A percentile compares a stretch with the other conserved stretches of the same genome.
These are phyloP conservation scores for Tringa solitaria DNA, from an alignment of 2,113 vertebrate species.

Conservation along the genomic window DNA sequence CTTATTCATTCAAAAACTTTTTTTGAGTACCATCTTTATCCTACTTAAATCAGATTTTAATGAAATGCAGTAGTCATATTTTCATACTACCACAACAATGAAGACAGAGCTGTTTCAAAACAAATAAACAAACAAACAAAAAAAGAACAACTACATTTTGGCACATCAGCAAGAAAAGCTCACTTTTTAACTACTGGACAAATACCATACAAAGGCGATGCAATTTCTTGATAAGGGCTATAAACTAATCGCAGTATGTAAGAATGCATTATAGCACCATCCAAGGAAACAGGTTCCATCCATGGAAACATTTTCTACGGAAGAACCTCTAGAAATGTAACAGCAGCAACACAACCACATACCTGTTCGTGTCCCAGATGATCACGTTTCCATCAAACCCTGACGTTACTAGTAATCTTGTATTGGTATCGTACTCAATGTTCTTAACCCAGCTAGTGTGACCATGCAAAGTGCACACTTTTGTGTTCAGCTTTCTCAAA, in stretches of 20 bases:
- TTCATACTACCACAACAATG: too few species aligned
- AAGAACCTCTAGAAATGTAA: not conserved
- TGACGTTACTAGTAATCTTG: slow-evolving; percentile 93
- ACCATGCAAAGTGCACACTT: slow-evolving; percentile 95
- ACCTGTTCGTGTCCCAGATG: slow-evolving; percentile 99
- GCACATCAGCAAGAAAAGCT: not conserved
- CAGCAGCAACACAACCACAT: not conserved
- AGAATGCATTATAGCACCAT: not conserved
- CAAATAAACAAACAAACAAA: not conserved
- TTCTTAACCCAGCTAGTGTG: slow-evolving; percentile 99
- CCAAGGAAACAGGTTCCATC: not conserved
- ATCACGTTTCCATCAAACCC: slow-evolving; percentile 99
- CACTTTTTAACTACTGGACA: not conserved
- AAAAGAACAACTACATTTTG: not conserved
- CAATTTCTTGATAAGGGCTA: not conserved
- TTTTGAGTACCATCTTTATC: fast-evolving
- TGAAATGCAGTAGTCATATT: not conserved
- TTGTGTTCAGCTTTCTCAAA: slow-evolving; percentile 90
- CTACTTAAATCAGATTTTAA: not conserved
- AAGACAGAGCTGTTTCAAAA: not conserved
- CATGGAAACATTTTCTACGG: not conserved
- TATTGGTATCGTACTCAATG: slow-evolving; percentile 98
- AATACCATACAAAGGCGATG: not conserved
- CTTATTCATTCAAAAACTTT: not conserved
- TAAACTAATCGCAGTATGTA: not conserved